Percentiles rank a stretch among this genome's conserved stretches.
Conservation (phyloP, 1,140 invertebrate species). For the Colletes gigas region DNA sequence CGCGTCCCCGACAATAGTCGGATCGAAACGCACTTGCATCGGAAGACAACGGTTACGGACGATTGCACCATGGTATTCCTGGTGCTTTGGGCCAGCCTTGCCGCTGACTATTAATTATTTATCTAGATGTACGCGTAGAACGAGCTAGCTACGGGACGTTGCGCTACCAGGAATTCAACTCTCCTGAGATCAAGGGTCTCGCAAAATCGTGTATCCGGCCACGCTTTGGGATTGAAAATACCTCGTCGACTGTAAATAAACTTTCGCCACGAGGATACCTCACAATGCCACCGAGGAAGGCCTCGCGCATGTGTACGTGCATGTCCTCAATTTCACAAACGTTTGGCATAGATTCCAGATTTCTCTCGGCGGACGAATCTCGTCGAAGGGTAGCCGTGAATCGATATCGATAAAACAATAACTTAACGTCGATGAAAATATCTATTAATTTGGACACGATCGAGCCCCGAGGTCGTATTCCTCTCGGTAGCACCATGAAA, state of each 20-base stretch:
- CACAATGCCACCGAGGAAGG: constrained; percentile 53
- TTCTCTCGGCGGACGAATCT: constrained; percentile 71
- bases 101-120: constrained; percentile 39
- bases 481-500: not conserved
- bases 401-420: not conserved
- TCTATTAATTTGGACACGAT: too few species aligned
- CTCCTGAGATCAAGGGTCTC: constrained; percentile 56
- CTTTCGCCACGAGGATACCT: constrained; percentile 63
- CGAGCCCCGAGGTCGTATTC: not conserved
- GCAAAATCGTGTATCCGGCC: constrained; percentile 61
- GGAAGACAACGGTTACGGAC: not conserved
- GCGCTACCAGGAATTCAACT: constrained; percentile 42
- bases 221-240: constrained; percentile 66
- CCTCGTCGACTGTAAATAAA: constrained; percentile 70
- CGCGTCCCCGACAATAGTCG: not conserved
- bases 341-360: constrained; percentile 75
- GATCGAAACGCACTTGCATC: not conserved
- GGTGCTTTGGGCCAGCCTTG: not conserved
- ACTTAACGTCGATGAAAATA: too few species aligned
- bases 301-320: constrained; percentile 38
- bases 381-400: constrained; percentile 26
- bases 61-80: not conserved
- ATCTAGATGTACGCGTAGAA: constrained; percentile 31
- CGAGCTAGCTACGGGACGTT: not conserved
- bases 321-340: constrained; percentile 77